phyloP scores from a whole-genome alignment of 2,888 invertebrate genomes.

The Sarcophaga rosellei region DNA sequence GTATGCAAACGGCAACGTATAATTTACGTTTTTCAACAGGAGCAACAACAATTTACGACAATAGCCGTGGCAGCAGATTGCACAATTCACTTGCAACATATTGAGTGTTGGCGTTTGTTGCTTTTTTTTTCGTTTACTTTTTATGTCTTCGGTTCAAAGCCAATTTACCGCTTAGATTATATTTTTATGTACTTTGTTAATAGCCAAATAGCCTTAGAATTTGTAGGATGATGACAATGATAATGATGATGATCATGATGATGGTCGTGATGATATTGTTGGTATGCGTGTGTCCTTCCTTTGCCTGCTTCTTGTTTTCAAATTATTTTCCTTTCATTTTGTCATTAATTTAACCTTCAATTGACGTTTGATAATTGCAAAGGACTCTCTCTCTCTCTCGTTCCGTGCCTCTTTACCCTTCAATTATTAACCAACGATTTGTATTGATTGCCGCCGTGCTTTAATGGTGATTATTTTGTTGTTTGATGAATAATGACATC shows the following conservation, averaged over 20 bases:
- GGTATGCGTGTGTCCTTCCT: conserved; percentile 61
- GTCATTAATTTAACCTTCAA: conserved; percentile 74
- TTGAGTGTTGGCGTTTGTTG: conserved; percentile 27
- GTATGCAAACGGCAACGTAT: conserved; percentile 66
- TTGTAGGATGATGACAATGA: neutral
- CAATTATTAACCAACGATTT: conserved; percentile 10
- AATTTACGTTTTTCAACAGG: conserved; percentile 57
- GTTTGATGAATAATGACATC: conserved; percentile 23
- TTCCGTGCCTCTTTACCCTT: too few relatives aligned
- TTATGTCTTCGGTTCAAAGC: conserved; percentile 54
- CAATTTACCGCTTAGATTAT: conserved; percentile 59
- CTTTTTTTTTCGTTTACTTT: conserved; percentile 14
- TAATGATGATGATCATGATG: too few relatives aligned
- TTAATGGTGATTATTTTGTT: conserved; percentile 68
- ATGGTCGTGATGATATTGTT: neutral
- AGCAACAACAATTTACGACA: conserved; percentile 32
- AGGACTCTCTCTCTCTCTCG: conserved; percentile 66
- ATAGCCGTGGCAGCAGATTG: conserved; percentile 46
- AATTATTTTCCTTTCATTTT: conserved; percentile 26
- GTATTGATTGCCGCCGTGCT: conserved; percentile 19
- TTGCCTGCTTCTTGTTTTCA: neutral
- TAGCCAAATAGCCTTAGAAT: neutral
- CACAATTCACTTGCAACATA: conserved; percentile 38
- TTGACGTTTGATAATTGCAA: conserved; percentile 76
- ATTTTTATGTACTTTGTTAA: conserved; percentile 12